Evolutionary conservation across 2,797 vertebrate genomes (phyloP), one percentile per base, ranked within the genome.

Genomic region (Perdix hodgsoniae): DNA sequence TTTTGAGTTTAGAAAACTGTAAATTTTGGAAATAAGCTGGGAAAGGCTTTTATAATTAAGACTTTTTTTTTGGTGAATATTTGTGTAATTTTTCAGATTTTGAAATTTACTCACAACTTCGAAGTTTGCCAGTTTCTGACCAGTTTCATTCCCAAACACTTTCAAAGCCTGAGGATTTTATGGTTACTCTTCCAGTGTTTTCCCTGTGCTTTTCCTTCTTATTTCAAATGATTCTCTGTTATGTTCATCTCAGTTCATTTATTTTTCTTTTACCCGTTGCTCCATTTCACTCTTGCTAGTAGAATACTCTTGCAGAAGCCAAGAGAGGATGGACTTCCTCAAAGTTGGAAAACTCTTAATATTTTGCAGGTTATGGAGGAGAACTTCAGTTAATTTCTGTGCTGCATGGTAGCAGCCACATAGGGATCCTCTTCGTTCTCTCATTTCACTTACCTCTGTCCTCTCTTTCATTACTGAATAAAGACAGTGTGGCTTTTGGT

Each of bases 391-490:
- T 10, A 8, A 23, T 74, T 61, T 10, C 23, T 39, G 2, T n/a
- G 11, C n/a, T 69, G 15, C 8, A 7, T 19, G 45, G 17, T 54
- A 80, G n/a, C 40, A 77, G 6, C 13, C 14, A 17, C 13, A 6
- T 11, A 86, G 17, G 37, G 26, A 44, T 45, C 12, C 21, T 74
- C 27, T 63, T 63, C 18, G 5, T 9, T 37, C 33, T 52, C 23
- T 21, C 35, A 0, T 71, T 88, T 78, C 54, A 12, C 23, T 78
- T 78, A 5, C 3, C 15, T 16, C 3, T 44, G 4, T 26, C 71
- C 10, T 63, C 56, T 14, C 3, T 0, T 1, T 83, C 1, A 0
- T 15, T 78, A 2, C 17, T 61, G 40, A 10, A n/a, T 14, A 72
- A 57, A 44, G n/a, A 33, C 15, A 61, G 2, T 9, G 2, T 4